These are phyloP conservation scores for Anhinga anhinga DNA, from an alignment of 2,113 vertebrate species.

Conservation along the genomic window DNA sequence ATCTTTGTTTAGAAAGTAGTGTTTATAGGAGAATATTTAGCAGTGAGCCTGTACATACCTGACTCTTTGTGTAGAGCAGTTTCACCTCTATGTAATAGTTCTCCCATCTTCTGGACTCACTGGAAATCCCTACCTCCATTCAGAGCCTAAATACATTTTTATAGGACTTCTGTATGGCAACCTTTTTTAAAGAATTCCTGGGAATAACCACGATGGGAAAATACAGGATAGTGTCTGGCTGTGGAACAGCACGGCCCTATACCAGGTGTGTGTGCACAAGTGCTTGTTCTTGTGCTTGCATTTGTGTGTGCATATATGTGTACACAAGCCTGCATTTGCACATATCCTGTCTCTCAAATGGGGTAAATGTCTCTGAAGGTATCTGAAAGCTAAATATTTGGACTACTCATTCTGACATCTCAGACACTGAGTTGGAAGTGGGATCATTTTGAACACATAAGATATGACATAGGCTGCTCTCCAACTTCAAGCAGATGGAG, in stretches of 20 bases:
- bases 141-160: not conserved
- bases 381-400: not conserved
- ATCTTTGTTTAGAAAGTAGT: not conserved
- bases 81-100: not conserved
- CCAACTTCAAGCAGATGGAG: not conserved
- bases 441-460: not conserved
- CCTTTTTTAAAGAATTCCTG: not conserved
- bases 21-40: not conserved
- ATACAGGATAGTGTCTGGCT: not conserved
- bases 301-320: not conserved
- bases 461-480: not conserved
- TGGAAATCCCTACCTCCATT: not conserved
- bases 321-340: not conserved
- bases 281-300: not conserved
- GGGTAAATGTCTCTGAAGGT: not conserved
- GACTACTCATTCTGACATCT: not conserved
- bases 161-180: not conserved
- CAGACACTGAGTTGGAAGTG: not conserved
- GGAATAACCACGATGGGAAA: not conserved
- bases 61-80: not conserved
- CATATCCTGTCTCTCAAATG: accelerated
- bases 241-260: not conserved
- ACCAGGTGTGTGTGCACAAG: not conserved
- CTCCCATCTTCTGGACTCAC: not conserved
- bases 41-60: not conserved